Conservation (phyloP, 1,140 invertebrate species). For the Druon quercuslanigerum region DNA sequence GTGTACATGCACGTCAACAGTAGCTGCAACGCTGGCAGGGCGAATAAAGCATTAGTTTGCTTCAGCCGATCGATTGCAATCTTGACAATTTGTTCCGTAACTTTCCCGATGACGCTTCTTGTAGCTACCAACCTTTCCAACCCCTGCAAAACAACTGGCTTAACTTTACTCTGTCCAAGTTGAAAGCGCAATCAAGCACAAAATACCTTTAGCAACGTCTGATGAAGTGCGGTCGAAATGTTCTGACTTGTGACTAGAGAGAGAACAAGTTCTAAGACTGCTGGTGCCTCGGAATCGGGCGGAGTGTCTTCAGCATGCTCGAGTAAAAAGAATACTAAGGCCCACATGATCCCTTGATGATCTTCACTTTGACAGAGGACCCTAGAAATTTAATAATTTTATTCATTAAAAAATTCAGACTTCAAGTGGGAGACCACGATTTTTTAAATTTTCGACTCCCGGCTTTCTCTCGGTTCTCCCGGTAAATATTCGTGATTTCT, state of each 20-base stretch:
- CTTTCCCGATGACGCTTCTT: conserved; percentile 76
- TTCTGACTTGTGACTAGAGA: conserved; percentile 65
- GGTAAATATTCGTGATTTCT: no score
- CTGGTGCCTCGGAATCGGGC: conserved; percentile 68
- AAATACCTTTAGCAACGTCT: conserved; percentile 73
- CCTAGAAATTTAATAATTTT: conserved; percentile 67
- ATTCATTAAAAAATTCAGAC: conserved; percentile 44
- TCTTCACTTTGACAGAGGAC: conserved; percentile 78
- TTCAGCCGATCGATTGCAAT: conserved; percentile 84
- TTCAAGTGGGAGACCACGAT: no score
- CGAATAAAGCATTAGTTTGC: conserved; percentile 80
- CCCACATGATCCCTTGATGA: conserved; percentile 82
- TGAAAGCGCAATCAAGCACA: conserved; percentile 15
- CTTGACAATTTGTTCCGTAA: conserved; percentile 84
- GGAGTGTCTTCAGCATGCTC: conserved; percentile 77
- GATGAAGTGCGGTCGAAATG: conserved; percentile 69
- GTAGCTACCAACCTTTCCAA: conserved; percentile 84
- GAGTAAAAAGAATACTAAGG: conserved; percentile 82
- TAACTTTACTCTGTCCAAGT: neutral
- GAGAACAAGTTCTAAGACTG: conserved; percentile 71
- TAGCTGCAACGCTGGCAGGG: conserved; percentile 84
- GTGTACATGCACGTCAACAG: conserved; percentile 89
- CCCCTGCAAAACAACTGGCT: conserved; percentile 75
- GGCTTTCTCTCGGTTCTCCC: no score
- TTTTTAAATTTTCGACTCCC: no score